Evolutionary conservation across 1,140 invertebrate genomes (phyloP), one percentile per base, ranked within the genome.

Genomic region (Drosophila hydei): DNA sequence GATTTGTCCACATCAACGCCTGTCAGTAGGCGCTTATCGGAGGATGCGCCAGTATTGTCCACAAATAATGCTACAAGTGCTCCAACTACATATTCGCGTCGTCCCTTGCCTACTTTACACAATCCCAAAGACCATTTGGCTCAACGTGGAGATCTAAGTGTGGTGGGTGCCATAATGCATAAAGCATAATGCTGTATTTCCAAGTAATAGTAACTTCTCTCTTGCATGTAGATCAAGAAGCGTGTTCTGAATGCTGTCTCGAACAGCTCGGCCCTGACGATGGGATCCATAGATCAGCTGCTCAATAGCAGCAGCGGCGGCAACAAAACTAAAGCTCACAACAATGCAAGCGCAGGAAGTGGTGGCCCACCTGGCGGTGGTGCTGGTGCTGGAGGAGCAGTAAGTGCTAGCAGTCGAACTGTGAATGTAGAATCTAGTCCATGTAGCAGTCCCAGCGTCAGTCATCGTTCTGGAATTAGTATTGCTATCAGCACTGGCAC

Each of bases 1-100:
- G 71, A 77, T 11, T 38, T 90, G 27, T 50, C 84, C 16, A 73
- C 85, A 5, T 89, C 90, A 4, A 90, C 90, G 1, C 90, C 90
- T 7, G 7, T 89, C 1, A 76, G 59, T 6, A 62, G 43, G 4
- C 80, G 74, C 21, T 74, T 60, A 25, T 1, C 59, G 2, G 72
- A 88, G 8, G 52, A 42, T 2, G 9, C 4, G 2, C 19, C 45
- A 2, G 36, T 3, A 14, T 27, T 1, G 21, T 9, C n/a, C 7
- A 14, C 11, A 23, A 21, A 18, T 1, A 5, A 23, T 3, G 0
- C 8, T 0, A 12, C 12, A 14, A 16, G 9, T 30, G 12, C 43
- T 0, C 19, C 47, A 7, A 27, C 38, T 4, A 23, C 43, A 3
- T 61, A 56, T 16, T 4, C n/a, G n/a, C 65, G 51, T 1, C 45